These are phyloP conservation scores for Sacculina carcini DNA, from an alignment of 2,888 invertebrate genomes.

Conservation along the genomic window DNA sequence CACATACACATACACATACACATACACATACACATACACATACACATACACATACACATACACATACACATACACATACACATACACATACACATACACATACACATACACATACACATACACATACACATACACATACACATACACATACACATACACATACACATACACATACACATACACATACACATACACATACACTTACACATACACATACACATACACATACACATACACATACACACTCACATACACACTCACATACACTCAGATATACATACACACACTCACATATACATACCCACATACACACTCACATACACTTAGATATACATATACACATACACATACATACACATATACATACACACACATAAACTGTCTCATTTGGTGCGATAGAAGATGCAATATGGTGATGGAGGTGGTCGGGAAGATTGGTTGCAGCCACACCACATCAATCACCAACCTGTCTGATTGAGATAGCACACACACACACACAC, in stretches of 20 bases:
- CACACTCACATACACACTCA: too few relatives aligned
- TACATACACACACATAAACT: not conserved
- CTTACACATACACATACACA: not conserved
- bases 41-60: not conserved
- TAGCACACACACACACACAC: not conserved
- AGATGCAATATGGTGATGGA: too few relatives aligned
- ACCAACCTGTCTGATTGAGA: too few relatives aligned
- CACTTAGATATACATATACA: too few relatives aligned
- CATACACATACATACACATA: not conserved
- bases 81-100: not conserved
- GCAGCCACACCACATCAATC: too few relatives aligned
- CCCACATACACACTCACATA: too few relatives aligned
- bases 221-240: not conserved
- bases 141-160: not conserved
- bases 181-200: not conserved
- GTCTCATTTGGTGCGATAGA: too few relatives aligned
- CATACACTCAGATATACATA: too few relatives aligned
- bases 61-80: not conserved
- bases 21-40: not conserved
- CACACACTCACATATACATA: too few relatives aligned
- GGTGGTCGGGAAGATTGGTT: too few relatives aligned
- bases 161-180: not conserved
- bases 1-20: not conserved
- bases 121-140: not conserved
- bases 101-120: not conserved